Percentiles rank a stretch among this genome's conserved stretches.
Evolutionary conservation across 2,113 vertebrate species (phyloP).

Genomic region (Ptyas mucosa): DNA sequence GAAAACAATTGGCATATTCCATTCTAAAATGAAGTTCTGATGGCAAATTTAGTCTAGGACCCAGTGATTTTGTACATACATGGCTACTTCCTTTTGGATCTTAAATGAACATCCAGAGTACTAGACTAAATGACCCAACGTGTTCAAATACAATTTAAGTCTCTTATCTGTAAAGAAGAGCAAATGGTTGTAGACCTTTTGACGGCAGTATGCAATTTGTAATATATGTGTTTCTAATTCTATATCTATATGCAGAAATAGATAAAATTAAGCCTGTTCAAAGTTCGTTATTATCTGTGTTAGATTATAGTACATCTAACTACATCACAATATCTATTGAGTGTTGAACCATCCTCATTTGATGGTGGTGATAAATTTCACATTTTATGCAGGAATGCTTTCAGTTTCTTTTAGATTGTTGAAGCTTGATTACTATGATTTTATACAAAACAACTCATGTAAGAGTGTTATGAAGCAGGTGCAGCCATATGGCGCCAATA

Average conservation of each 20-base stretch:
- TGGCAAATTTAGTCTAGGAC: neutral
- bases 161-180: conserved; percentile 61
- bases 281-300: conserved; percentile 71
- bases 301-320: conserved; percentile 75
- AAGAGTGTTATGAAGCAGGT: conserved; percentile 66
- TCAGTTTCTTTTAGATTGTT: conserved; percentile 79
- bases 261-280: conserved; percentile 61
- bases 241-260: conserved; percentile 55
- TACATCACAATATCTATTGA: conserved; percentile 83
- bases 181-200: conserved; percentile 52
- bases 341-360: conserved; percentile 72
- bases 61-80: neutral
- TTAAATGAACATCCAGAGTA: conserved; percentile 44
- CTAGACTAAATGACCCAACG: conserved; percentile 52
- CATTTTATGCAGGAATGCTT: conserved; percentile 76
- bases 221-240: conserved; percentile 61
- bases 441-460: conserved; percentile 64
- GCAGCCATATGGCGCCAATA: conserved; percentile 48
- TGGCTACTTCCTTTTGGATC: conserved; percentile 37
- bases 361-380: conserved; percentile 64
- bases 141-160: conserved; percentile 50
- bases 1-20: neutral
- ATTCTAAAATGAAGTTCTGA: neutral
- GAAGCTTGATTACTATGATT: conserved; percentile 74
- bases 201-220: conserved; percentile 71